Percentiles rank a stretch among this genome's conserved stretches.
These are phyloP conservation scores for Merluccius polli DNA, from an alignment of 2,797 vertebrate genomes.

Conservation along the genomic window DNA sequence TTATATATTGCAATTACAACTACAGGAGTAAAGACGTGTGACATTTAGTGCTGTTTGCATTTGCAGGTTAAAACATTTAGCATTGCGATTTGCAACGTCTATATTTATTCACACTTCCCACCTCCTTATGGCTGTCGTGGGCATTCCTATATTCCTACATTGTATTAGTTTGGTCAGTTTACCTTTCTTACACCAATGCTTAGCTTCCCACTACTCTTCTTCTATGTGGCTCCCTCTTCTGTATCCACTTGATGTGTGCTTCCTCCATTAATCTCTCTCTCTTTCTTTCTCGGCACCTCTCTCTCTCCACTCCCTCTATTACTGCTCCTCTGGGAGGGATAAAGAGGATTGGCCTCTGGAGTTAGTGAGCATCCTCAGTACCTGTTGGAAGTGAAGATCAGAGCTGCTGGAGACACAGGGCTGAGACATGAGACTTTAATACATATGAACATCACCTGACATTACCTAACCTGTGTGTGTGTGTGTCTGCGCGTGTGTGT, in stretches of 20 bases:
- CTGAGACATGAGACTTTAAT: neutral
- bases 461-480: neutral
- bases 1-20: neutral
- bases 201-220: neutral
- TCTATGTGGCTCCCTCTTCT: neutral
- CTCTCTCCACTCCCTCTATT: slow-evolving; percentile 15
- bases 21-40: neutral
- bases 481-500: no score
- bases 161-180: neutral
- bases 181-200: neutral
- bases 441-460: neutral
- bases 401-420: no score
- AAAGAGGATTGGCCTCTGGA: slow-evolving; percentile 45
- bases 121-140: neutral
- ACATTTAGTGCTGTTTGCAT: neutral
- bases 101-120: neutral
- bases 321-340: slow-evolving; percentile 35
- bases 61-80: neutral
- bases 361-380: slow-evolving; percentile 48
- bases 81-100: neutral
- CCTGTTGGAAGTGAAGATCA: no score
- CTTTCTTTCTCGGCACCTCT: neutral
- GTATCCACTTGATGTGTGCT: neutral
- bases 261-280: neutral
- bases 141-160: neutral